Conservation (phyloP, 2,888 invertebrate species). For the Toxonevra muliebris region DNA sequence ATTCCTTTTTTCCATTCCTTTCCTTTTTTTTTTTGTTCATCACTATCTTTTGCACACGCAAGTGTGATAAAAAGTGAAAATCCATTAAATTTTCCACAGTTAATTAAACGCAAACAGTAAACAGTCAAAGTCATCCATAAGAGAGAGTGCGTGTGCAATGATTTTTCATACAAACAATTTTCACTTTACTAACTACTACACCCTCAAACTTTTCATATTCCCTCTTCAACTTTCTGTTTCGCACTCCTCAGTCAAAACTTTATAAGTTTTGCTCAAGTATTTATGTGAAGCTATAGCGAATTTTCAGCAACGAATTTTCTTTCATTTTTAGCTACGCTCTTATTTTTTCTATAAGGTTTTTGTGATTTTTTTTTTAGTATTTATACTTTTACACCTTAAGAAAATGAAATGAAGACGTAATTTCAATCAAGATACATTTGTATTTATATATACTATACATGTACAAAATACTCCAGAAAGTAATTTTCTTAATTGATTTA, state of each 20-base stretch:
- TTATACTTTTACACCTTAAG: background rate
- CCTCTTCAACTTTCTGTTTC: background rate
- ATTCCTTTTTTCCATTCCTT: background rate
- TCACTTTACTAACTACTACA: no score
- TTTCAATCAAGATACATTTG: no score
- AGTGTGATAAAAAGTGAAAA: conserved; percentile 31
- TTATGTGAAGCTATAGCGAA: background rate
- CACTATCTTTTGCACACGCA: conserved; percentile 30
- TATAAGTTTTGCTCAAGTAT: background rate
- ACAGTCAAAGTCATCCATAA: background rate
- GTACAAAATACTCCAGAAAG: conserved; percentile 29
- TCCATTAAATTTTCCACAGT: conserved; percentile 35
- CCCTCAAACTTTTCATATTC: no score
- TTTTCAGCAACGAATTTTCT: background rate
- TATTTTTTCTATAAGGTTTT: background rate
- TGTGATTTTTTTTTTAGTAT: background rate
- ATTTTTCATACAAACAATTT: conserved; percentile 3
- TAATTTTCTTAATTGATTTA: conserved; percentile 47
- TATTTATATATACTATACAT: no score
- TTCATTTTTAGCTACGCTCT: background rate
- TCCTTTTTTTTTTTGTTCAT: conserved; percentile 15
- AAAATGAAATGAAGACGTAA: no score
- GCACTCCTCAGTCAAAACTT: background rate
- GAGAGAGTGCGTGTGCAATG: conserved; percentile 27
- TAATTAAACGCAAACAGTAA: conserved; percentile 31